Conservation (phyloP, 2,113 vertebrate species). For the Festucalex cinctus region DNA sequence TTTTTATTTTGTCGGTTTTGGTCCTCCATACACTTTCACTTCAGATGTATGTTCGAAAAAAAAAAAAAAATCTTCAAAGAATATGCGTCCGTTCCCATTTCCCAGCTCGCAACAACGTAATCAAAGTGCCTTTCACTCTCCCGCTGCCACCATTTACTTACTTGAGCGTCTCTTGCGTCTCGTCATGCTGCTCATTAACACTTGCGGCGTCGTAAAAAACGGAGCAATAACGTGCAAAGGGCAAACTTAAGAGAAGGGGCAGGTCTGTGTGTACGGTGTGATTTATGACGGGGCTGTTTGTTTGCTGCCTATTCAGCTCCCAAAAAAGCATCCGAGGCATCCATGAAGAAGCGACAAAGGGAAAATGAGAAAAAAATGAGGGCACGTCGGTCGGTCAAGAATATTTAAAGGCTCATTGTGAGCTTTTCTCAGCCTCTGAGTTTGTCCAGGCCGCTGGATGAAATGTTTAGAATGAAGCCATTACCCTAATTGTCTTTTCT, state of each 20-base stretch:
- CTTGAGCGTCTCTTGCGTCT: slow-evolving; percentile 41
- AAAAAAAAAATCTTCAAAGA: no score
- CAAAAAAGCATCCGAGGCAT: slow-evolving; percentile 24
- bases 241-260: slow-evolving; percentile 49
- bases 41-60: no score
- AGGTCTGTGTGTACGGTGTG: slow-evolving; percentile 47
- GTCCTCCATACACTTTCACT: no score
- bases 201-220: slow-evolving; percentile 71
- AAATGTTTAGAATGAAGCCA: slow-evolving; percentile 26
- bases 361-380: slow-evolving; percentile 6
- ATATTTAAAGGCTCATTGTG: slow-evolving; percentile 46
- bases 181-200: slow-evolving; percentile 66
- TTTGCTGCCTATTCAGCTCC: slow-evolving; percentile 53
- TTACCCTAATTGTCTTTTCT: slow-evolving; percentile 34
- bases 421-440: slow-evolving; percentile 8
- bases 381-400: slow-evolving; percentile 27
- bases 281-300: slow-evolving; percentile 64
- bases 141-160: slow-evolving; percentile 38
- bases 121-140: slow-evolving; percentile 49
- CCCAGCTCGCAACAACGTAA: slow-evolving; percentile 42
- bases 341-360: slow-evolving; percentile 15
- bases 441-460: slow-evolving; percentile 5
- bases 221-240: slow-evolving; percentile 61
- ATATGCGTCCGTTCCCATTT: slow-evolving; percentile 28
- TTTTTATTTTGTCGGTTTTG: no score